Evolutionary conservation across 2,113 vertebrate genomes (phyloP).

Genomic region (Otolemur garnettii): DNA sequence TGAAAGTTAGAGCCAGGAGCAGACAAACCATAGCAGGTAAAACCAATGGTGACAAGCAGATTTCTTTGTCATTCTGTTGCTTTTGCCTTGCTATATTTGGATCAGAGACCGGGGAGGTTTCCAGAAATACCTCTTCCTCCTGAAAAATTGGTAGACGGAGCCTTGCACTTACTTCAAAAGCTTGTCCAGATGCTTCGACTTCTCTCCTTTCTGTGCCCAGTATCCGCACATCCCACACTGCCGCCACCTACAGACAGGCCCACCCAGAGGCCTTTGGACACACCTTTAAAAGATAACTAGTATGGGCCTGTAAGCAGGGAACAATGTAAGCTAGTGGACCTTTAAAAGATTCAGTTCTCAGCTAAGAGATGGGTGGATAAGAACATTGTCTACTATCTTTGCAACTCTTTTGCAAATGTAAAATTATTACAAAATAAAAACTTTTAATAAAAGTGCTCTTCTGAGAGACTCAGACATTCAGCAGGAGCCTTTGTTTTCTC

Average conservation of each 20-base stretch:
- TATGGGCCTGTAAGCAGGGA: neutral
- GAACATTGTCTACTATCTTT: neutral
- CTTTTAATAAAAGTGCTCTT: neutral
- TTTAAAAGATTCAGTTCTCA: neutral
- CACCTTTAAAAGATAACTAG: neutral
- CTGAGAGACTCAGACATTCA: neutral
- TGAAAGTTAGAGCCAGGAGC: neutral
- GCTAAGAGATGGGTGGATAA: neutral
- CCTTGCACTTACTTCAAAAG: neutral
- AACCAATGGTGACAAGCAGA: neutral
- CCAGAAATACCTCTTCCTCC: slow-evolving; percentile 13
- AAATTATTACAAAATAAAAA: slow-evolving; percentile 41
- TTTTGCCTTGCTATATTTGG: neutral
- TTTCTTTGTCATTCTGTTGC: neutral
- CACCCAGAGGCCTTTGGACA: neutral
- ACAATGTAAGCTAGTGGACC: neutral
- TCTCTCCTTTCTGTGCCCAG: neutral
- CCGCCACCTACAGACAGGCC: neutral
- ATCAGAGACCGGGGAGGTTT: neutral
- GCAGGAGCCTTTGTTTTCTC: neutral
- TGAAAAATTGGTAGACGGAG: neutral
- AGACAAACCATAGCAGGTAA: neutral
- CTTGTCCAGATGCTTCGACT: neutral
- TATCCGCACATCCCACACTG: neutral
- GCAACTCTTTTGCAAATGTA: neutral